These are phyloP conservation scores for Apostichopus californicus DNA, from an alignment of 35 echinoderm and acorn worm genomes.

Conservation along the genomic window DNA sequence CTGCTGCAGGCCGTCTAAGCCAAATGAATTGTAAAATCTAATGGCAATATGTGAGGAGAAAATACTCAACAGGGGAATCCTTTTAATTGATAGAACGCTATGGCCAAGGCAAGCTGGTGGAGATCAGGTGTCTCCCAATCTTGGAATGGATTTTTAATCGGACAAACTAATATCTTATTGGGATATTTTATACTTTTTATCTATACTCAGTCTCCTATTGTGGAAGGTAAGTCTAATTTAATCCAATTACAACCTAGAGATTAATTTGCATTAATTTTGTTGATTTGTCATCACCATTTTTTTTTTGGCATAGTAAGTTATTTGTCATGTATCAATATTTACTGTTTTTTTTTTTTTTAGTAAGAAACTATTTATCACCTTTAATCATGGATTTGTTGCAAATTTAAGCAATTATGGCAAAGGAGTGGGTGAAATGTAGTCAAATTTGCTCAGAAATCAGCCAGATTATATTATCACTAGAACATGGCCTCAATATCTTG, in stretches of 20 bases:
- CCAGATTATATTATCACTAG: background rate
- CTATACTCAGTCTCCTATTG: background rate
- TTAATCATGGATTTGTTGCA: too few relatives aligned
- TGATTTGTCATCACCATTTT: background rate
- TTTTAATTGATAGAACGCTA: slow-evolving; percentile 13
- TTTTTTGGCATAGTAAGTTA: too few relatives aligned
- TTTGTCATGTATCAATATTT: background rate
- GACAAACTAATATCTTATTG: slow-evolving; percentile 23
- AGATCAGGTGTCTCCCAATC: background rate
- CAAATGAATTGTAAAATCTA: background rate
- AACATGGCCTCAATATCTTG: background rate
- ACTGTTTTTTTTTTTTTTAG: too few relatives aligned
- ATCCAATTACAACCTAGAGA: too few relatives aligned
- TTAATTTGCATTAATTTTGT: too few relatives aligned
- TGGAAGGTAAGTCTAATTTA: slow-evolving; percentile 17
- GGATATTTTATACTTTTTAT: slow-evolving; percentile 34
- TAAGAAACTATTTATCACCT: too few relatives aligned
- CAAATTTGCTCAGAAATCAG: background rate
- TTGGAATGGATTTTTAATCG: slow-evolving; percentile 24
- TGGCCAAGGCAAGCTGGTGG: slow-evolving; percentile 21
- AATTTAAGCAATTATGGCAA: too few relatives aligned
- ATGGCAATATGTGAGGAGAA: slow-evolving; percentile 37
- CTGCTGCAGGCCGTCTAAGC: background rate
- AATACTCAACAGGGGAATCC: background rate
- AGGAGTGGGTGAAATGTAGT: too few relatives aligned